Evolutionary conservation across 2,113 vertebrate genomes (phyloP), one percentile per base, ranked within the genome.

Genomic region (Scopus umbretta): DNA sequence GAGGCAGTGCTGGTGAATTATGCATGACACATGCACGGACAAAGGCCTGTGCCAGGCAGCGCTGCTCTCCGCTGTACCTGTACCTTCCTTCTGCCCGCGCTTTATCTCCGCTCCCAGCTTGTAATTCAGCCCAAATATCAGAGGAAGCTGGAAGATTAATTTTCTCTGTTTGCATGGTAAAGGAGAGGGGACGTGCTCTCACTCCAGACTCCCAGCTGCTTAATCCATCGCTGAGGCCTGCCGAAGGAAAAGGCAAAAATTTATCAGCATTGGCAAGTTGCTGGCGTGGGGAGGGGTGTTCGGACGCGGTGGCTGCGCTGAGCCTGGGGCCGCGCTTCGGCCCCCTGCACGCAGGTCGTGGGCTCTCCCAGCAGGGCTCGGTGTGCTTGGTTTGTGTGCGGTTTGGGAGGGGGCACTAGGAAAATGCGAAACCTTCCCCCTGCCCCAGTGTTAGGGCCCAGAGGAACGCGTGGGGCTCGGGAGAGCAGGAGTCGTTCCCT

Each of bases 71-170:
- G 42, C 96, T 29, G 40, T 87, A 96, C 97, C 97, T 95, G 96
- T 40, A 63, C 96, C 89, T 97, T 88, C 94, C 96, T 68, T 84
- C 59, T 30, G 80, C 96, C 94, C 5, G 42, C 1, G 59, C 94
- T 96, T 98, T 98, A 98, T 98, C 98, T 98, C 94, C 68, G 5
- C 88, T 97, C 94, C 93, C 98, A 98, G 98, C 97, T 98, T 98
- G 97, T 97, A 97, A 97, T 97, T 97, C 97, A 96, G 96, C 92
- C 96, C 96, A 89, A 97, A 97, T 96, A 97, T 97, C 97, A 98
- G 97, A 97, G 96, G 61, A 97, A 97, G 95, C 94, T 52, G 76
- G 58, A 43, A 97, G 98, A 98, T 98, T 98, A 98, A 98, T 97
- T 97, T 98, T 96, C 96, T 96, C 92, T 83, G 89, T 97, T 97